Evolutionary conservation across 2,888 invertebrate species (phyloP).

Genomic region (Nysson spinosus): DNA sequence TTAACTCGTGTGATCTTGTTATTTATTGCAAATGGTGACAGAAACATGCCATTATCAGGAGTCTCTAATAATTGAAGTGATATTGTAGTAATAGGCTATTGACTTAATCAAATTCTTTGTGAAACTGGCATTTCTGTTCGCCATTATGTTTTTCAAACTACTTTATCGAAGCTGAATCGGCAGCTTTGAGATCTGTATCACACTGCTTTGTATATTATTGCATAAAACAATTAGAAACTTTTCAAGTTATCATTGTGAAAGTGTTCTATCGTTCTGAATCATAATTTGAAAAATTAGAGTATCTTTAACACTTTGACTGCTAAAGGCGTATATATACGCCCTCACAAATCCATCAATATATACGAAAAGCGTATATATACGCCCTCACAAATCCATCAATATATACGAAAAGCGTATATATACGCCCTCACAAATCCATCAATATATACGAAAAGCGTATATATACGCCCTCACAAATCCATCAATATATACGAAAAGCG

Average conservation of each 20-base stretch:
- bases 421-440: too few species aligned
- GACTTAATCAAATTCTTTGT: conserved; percentile 17
- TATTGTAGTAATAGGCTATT: conserved; percentile 9
- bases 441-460: too few species aligned
- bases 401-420: too few species aligned
- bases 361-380: too few species aligned
- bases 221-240: conserved; percentile 51
- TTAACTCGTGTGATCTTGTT: conserved; percentile 7
- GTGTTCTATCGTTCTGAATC: conserved; percentile 22
- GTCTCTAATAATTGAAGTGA: not conserved
- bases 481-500: too few species aligned
- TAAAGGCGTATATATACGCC: too few species aligned
- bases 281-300: too few species aligned
- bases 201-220: conserved; percentile 71
- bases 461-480: too few species aligned
- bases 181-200: conserved; percentile 32
- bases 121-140: conserved; percentile 31
- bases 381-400: too few species aligned
- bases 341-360: too few species aligned
- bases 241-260: conserved; percentile 34
- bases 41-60: not conserved
- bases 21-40: not conserved
- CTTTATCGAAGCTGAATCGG: not conserved
- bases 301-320: too few species aligned
- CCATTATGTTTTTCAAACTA: conserved; percentile 11